phyloP scores from a whole-genome alignment of 2,888 invertebrate genomes.

The Dyspetes luteomarginatus region DNA sequence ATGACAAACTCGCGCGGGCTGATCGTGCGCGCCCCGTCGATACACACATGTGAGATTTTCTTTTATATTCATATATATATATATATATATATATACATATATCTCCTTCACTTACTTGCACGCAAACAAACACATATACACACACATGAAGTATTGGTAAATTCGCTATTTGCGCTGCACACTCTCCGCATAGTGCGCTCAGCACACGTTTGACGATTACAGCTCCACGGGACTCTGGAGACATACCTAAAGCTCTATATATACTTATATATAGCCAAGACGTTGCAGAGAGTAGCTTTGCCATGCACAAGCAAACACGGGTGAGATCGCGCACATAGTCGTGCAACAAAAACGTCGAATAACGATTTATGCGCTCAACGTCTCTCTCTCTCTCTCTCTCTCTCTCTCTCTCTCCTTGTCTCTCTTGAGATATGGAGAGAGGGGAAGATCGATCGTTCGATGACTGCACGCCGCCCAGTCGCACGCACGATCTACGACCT shows the following conservation, averaged over 20 bases:
- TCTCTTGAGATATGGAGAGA: slow-evolving; percentile 57
- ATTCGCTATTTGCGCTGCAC: slow-evolving; percentile 55
- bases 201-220: slow-evolving; percentile 49
- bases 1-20: slow-evolving; percentile 68
- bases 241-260: too few relatives aligned
- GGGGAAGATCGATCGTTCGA: slow-evolving; percentile 66
- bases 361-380: slow-evolving; percentile 68
- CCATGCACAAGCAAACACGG: slow-evolving; percentile 15
- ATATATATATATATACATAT: background rate
- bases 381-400: slow-evolving; percentile 23
- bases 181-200: background rate
- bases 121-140: slow-evolving; percentile 32
- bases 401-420: background rate
- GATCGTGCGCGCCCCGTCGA: slow-evolving; percentile 59
- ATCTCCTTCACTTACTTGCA: slow-evolving; percentile 25
- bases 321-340: slow-evolving; percentile 40
- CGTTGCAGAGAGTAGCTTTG: background rate
- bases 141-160: slow-evolving; percentile 35
- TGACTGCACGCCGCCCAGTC: slow-evolving; percentile 63
- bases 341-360: slow-evolving; percentile 66
- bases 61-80: background rate
- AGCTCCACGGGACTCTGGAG: slow-evolving; percentile 25
- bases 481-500: slow-evolving; percentile 67
- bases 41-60: slow-evolving; percentile 10
- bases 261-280: slow-evolving; percentile 40